These are phyloP conservation scores for Empidonax traillii DNA, from an alignment of 2,113 vertebrate genomes.

Conservation along the genomic window DNA sequence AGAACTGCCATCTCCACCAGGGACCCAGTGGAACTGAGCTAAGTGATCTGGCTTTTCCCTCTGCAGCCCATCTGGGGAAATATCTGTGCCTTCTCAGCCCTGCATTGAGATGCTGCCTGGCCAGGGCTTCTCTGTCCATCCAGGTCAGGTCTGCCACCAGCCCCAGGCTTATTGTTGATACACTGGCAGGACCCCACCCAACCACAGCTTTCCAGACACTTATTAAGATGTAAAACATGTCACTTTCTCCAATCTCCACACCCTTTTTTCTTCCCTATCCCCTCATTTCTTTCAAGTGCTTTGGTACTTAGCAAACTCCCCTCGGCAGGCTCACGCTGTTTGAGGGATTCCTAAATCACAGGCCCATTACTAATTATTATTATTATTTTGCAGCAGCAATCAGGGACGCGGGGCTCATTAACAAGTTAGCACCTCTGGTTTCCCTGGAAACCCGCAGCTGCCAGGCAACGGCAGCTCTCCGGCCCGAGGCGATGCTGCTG, in stretches of 20 bases:
- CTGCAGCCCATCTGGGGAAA: background rate
- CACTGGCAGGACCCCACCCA: background rate
- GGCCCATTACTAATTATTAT: conserved; percentile 63
- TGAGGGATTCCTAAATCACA: conserved; percentile 44
- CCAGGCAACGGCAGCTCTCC: conserved; percentile 72
- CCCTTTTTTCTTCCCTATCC: background rate
- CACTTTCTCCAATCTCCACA: background rate
- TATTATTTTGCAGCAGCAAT: conserved; percentile 70
- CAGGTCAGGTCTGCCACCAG: background rate
- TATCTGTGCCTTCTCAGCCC: background rate
- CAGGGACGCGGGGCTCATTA: conserved; percentile 71
- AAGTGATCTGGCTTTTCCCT: background rate
- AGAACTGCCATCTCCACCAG: background rate
- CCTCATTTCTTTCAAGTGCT: background rate
- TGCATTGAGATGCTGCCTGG: background rate
- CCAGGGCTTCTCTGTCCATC: background rate
- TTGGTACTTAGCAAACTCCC: background rate
- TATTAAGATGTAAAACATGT: background rate
- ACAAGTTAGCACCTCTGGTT: conserved; percentile 77
- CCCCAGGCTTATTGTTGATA: background rate
- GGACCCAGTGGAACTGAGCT: background rate
- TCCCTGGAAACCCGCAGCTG: conserved; percentile 76
- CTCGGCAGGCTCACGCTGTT: background rate
- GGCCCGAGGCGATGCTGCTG: conserved; percentile 20
- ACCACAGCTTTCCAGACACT: background rate